Conservation (phyloP, 2,888 invertebrate genomes). For the Eudasyphora cyanicolor region DNA sequence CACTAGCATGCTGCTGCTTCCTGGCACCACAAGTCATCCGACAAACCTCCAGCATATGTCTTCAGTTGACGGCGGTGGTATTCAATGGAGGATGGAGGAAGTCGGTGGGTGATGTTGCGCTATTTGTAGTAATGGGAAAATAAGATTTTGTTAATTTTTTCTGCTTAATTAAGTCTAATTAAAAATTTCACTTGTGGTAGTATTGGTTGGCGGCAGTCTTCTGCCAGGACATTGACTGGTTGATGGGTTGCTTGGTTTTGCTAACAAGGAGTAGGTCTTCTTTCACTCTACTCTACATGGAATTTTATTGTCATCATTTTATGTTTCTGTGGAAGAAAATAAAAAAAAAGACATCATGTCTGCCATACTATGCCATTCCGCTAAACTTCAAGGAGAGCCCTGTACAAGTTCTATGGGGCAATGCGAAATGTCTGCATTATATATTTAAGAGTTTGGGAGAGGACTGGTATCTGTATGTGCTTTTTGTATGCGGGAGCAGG, state of each 20-base stretch:
- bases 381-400: neutral
- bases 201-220: slow-evolving; percentile 12
- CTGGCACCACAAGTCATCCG: neutral
- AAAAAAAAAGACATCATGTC: too few species aligned
- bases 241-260: neutral
- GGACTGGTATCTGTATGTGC: neutral
- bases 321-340: neutral
- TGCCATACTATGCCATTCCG: neutral
- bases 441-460: too few species aligned
- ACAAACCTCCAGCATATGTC: neutral
- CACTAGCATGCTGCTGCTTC: neutral
- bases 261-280: neutral
- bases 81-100: too few species aligned
- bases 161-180: slow-evolving; percentile 65
- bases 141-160: slow-evolving; percentile 54
- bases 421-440: too few species aligned
- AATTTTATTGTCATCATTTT: slow-evolving; percentile 30
- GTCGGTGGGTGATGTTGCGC: neutral
- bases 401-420: neutral
- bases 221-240: neutral
- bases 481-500: neutral
- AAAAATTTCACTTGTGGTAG: slow-evolving; percentile 59
- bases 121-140: slow-evolving; percentile 25
- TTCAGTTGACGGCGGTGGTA: neutral
- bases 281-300: neutral